A percentile compares a stretch with the other conserved stretches of the same genome.
Conservation (phyloP, 1,140 invertebrate genomes). For the Doryteuthis pealeii region DNA sequence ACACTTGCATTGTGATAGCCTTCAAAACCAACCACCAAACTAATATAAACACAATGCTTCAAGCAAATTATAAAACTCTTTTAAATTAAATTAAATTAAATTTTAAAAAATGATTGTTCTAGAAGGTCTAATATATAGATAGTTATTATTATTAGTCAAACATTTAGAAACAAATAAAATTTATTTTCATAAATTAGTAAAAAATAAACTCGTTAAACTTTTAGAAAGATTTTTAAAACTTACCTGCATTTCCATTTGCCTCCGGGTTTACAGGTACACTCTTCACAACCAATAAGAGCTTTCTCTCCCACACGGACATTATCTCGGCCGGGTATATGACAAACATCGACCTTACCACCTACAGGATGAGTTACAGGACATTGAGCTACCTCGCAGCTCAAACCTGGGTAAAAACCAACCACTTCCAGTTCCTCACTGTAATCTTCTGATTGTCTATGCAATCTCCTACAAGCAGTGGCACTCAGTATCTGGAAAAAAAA, state of each 20-base stretch:
- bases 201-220: too few species aligned
- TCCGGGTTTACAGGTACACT: slow-evolving; percentile 43
- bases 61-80: too few species aligned
- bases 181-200: too few species aligned
- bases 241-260: slow-evolving; percentile 46
- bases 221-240: too few species aligned
- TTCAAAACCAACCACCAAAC: too few species aligned
- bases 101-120: too few species aligned
- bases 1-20: too few species aligned
- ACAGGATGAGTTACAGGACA: slow-evolving; percentile 27
- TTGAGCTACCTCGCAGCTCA: slow-evolving; percentile 41
- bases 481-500: slow-evolving; percentile 34
- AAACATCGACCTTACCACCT: not conserved
- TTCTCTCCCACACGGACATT: slow-evolving; percentile 34
- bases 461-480: slow-evolving; percentile 41
- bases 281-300: slow-evolving; percentile 43
- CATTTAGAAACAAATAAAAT: too few species aligned
- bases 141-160: too few species aligned
- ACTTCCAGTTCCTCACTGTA: slow-evolving; percentile 41
- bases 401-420: slow-evolving; percentile 46
- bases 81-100: too few species aligned
- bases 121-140: too few species aligned
- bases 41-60: too few species aligned
- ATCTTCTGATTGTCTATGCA: slow-evolving; percentile 40
- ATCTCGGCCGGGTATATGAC: slow-evolving; percentile 37